phyloP scores from a whole-genome alignment of 2,797 vertebrate species.

The Lithobates pipiens region DNA sequence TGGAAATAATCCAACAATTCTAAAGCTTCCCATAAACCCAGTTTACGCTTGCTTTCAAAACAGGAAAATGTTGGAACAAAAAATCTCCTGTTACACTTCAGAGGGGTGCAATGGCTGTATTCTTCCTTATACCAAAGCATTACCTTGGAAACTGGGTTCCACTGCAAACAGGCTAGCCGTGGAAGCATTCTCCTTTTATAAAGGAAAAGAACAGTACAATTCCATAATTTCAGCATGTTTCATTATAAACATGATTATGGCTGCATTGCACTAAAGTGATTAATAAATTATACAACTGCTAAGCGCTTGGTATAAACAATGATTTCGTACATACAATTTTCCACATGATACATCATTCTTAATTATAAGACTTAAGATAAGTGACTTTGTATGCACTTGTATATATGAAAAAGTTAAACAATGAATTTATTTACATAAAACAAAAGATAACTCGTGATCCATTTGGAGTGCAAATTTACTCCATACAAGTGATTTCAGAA shows the following conservation, averaged over 20 bases:
- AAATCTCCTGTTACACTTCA: constrained; percentile 16
- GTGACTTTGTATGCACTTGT: constrained; percentile 42
- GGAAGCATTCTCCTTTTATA: constrained; percentile 62
- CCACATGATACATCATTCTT: constrained; percentile 51
- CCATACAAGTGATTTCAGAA: constrained; percentile 42
- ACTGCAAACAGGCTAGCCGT: constrained; percentile 45
- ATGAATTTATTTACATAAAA: constrained; percentile 50
- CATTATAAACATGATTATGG: constrained; percentile 60
- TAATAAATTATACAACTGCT: constrained; percentile 63
- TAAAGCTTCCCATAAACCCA: constrained; percentile 46
- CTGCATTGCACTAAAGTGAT: constrained; percentile 62
- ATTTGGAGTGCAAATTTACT: constrained; percentile 53
- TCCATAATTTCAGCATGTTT: constrained; percentile 61
- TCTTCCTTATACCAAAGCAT: not conserved
- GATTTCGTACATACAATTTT: constrained; percentile 51
- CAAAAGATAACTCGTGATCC: constrained; percentile 40
- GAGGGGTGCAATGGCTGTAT: constrained; percentile 18
- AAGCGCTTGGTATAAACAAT: constrained; percentile 60
- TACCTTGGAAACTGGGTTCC: constrained; percentile 34
- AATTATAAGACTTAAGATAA: constrained; percentile 49
- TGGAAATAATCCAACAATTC: constrained; percentile 53
- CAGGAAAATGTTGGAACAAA: constrained; percentile 13
- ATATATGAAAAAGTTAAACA: constrained; percentile 26
- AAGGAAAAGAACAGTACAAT: constrained; percentile 58
- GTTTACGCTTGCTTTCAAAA: constrained; percentile 40